Evolutionary conservation across 2,113 vertebrate genomes (phyloP), one percentile per base, ranked within the genome.

Genomic region (Thryonomys swinderianus): DNA sequence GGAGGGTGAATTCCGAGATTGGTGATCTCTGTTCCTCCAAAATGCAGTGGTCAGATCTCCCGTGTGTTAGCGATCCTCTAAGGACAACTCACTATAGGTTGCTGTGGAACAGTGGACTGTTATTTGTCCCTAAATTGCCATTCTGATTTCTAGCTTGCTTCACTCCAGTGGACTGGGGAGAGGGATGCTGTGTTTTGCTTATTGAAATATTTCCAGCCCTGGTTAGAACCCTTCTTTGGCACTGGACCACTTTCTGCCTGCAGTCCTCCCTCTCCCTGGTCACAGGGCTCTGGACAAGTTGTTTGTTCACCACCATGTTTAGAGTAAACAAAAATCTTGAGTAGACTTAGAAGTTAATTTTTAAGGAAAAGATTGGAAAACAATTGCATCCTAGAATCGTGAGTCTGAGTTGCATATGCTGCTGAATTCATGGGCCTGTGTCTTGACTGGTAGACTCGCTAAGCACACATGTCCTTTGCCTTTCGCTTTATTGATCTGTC

Each of bases 231-330:
- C 23, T 57, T 27, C 5, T 14, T n/a, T 34, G 27, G 53, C 23
- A 12, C 27, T 57, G 40, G 32, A 20, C 11, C n/a, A 42, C 16
- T 5, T 11, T 10, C 21, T 61, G 27, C 2, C 27, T 62, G 7
- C 7, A 32, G 25, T 1, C 30, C 59, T 84, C 10, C 48, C 42
- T 13, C 17, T 48, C 8, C 81, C 21, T 21, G 14, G 40, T 23
- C 81, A 84, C 25, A 21, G 99, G 99, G 99, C 2, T 67, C 99
- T 59, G 99, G 99, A 3, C 99, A 99, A 97, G n/a, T n/a, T n/a
- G n/a, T 98, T 99, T 13, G 67, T 99, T 5, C 99, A 99, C 3
- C 99, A 99, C 97, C 99, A 99, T 3, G 98, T 99, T 93, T 99
- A 20, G 81, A 82, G 34, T 81, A 79, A 74, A 88, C 48, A 86